Conservation (phyloP, 92 coral and sea anemone species). For the Parazoanthus atlanticus region DNA sequence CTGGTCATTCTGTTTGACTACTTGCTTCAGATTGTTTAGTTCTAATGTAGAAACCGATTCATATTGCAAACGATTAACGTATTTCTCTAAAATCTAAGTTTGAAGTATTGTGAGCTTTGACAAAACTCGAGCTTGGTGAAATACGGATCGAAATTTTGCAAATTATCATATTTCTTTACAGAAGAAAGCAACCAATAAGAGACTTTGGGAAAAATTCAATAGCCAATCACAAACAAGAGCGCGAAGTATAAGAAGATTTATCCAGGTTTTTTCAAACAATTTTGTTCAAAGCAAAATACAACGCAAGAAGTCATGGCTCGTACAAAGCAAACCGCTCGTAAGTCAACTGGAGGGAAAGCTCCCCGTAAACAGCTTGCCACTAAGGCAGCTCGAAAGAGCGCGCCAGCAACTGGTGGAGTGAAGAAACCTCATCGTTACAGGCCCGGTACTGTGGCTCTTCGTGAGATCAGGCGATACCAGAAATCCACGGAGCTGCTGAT, state of each 20-base stretch:
- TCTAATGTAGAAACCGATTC: no score
- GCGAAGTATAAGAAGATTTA: neutral
- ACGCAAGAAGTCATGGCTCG: constrained; percentile 70
- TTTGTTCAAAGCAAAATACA: neutral
- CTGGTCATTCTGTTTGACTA: no score
- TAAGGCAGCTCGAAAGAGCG: constrained; percentile 97
- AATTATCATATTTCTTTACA: no score
- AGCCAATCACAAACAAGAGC: constrained; percentile 22
- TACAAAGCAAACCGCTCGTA: constrained; percentile 95
- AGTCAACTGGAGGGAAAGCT: constrained; percentile 99
- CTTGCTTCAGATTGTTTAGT: no score
- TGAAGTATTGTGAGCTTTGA: no score
- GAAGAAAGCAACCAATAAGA: no score
- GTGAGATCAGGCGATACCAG: constrained; percentile 74
- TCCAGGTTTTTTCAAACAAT: neutral
- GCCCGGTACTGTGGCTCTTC: constrained; percentile 90
- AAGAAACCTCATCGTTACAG: constrained; percentile 98
- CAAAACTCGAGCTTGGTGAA: no score
- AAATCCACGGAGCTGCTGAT: constrained; percentile 74
- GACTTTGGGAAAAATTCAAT: neutral
- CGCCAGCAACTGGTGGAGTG: constrained; percentile 98
- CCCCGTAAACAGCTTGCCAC: constrained; percentile 97
- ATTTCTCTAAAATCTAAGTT: no score
- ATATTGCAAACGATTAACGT: no score
- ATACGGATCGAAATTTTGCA: no score